Evolutionary conservation across 2,888 invertebrate genomes (phyloP), one percentile per base, ranked within the genome.

Genomic region (Crocallis elinguaria): DNA sequence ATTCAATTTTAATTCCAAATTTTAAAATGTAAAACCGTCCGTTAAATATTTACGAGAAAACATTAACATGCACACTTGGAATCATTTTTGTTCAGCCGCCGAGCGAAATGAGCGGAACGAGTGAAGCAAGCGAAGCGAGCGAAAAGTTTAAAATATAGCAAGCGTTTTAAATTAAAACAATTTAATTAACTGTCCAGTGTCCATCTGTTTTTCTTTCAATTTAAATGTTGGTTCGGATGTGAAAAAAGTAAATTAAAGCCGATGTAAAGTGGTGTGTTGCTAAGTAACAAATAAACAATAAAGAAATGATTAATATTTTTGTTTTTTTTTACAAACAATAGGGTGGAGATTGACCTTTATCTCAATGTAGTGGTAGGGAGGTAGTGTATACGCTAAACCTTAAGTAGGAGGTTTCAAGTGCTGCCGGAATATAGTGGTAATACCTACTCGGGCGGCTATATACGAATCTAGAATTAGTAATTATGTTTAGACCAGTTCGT

Each of bases 1-100:
- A n/a, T n/a, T n/a, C n/a, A n/a, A n/a, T n/a, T n/a, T n/a, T n/a
- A n/a, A n/a, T n/a, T n/a, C 25, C 25, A 25, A 25, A n/a, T 35
- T 29, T 21, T 11, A 29, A 49, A 49, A 29, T 49, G 17, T 38
- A 49, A 49, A 41, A 21, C 14, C 32, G 32, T 3, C 11, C 36
- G 35, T 35, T 49, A 35, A 49, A 49, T 49, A 49, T 49, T 49
- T 41, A 49, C 41, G 41, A 49, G 30, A 3, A 16, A 9, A 23
- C 23, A 37, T 49, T 49, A 32, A 30, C 42, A 49, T 42, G 42
- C 29, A 19, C 19, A 43, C 14, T 25, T 16, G 14, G 14, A 41
- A 19, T 35, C 8, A 36, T 29, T 36, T 36, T 39, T 11, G 12
- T 16, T 25, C 38, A 16, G 36, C 13, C 13, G 5, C 6, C 12